phyloP scores from a whole-genome alignment of 2,113 vertebrate species.

The Anolis carolinensis region DNA sequence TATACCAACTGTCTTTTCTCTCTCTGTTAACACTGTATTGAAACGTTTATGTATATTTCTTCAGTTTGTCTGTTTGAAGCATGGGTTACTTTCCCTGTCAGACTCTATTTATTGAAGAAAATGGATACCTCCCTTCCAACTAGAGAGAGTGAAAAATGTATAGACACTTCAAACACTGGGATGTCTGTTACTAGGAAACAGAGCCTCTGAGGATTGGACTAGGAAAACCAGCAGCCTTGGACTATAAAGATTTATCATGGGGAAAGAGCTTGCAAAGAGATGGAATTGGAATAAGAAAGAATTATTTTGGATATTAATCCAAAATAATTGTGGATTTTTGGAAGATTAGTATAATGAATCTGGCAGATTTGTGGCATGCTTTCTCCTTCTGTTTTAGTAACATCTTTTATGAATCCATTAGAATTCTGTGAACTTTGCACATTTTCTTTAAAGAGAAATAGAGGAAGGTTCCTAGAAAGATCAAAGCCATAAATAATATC shows the following conservation, averaged over 20 bases:
- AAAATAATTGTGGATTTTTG: constrained; percentile 19
- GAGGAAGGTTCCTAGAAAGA: neutral
- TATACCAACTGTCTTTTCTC: neutral
- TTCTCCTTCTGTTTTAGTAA: constrained; percentile 8
- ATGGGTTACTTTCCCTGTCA: constrained; percentile 63
- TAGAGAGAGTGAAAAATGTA: constrained; percentile 54
- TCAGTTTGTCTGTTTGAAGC: constrained; percentile 31
- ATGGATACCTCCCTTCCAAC: constrained; percentile 41
- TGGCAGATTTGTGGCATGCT: constrained; percentile 3
- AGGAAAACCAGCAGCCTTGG: constrained; percentile 33
- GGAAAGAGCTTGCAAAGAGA: constrained; percentile 23
- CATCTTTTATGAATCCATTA: neutral
- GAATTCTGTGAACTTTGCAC: neutral
- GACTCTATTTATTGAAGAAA: constrained; percentile 62
- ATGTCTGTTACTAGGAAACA: constrained; percentile 61
- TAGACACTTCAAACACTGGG: constrained; percentile 36
- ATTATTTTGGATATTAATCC: constrained; percentile 22
- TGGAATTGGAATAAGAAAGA: constrained; percentile 46
- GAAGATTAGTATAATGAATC: constrained; percentile 38
- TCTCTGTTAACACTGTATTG: constrained; percentile 23
- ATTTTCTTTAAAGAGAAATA: constrained; percentile 10
- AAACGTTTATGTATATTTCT: constrained; percentile 41
- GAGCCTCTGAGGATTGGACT: constrained; percentile 41
- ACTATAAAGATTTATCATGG: constrained; percentile 53
- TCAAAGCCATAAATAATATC: neutral